These are phyloP conservation scores for Leptinotarsa defecta DNA, from an alignment of 1,140 invertebrate species.

Conservation along the genomic window DNA sequence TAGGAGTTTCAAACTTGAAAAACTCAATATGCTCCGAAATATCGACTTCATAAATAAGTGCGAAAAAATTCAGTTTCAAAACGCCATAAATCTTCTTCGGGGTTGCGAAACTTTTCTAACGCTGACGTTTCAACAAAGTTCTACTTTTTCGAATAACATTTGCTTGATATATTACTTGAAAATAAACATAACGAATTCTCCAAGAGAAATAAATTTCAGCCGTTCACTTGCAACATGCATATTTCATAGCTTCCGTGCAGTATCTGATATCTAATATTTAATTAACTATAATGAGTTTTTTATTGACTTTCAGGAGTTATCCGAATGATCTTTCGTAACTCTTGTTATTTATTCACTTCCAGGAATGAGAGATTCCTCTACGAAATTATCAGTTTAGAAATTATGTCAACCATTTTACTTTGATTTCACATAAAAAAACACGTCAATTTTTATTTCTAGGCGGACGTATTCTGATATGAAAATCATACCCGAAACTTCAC, in stretches of 20 bases:
- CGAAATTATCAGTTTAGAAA: too few species aligned
- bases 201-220: slow-evolving; percentile 11
- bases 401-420: too few species aligned
- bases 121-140: slow-evolving; percentile 42
- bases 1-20: slow-evolving; percentile 8
- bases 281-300: too few species aligned
- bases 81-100: slow-evolving; percentile 41
- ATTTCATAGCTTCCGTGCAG: neutral
- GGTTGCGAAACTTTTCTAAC: slow-evolving; percentile 39
- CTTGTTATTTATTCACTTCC: too few species aligned
- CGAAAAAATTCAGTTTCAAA: slow-evolving; percentile 43
- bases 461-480: too few species aligned
- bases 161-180: slow-evolving; percentile 39
- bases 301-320: too few species aligned
- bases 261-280: too few species aligned
- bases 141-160: slow-evolving; percentile 40
- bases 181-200: slow-evolving; percentile 27
- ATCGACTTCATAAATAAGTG: slow-evolving; percentile 20
- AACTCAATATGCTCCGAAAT: slow-evolving; percentile 11
- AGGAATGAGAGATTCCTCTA: too few species aligned
- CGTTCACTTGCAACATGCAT: neutral
- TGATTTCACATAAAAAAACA: too few species aligned
- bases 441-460: too few species aligned
- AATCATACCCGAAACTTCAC: too few species aligned
- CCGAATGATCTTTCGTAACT: too few species aligned